Percentiles rank a stretch among this genome's conserved stretches.
Conservation (phyloP, 2,113 vertebrate species). For the Antechinus stuartii region DNA sequence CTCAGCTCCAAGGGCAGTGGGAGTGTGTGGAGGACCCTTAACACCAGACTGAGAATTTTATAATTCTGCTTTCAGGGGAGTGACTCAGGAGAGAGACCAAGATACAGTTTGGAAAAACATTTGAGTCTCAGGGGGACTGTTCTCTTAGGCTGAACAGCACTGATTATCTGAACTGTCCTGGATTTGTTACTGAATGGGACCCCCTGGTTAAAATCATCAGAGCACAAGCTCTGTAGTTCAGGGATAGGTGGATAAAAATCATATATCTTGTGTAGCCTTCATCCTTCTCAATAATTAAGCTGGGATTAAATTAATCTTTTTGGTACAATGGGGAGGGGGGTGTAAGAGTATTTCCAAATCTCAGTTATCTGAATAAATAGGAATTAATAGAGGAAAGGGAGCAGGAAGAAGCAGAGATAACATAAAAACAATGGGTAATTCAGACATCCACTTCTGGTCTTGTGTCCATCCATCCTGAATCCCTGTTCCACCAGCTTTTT, state of each 20-base stretch:
- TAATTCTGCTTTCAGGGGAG: conserved; percentile 17
- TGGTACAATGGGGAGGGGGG: neutral
- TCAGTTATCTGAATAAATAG: neutral
- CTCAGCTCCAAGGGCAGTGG: conserved; percentile 35
- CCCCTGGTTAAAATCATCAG: neutral
- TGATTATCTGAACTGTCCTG: neutral
- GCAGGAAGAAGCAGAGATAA: neutral
- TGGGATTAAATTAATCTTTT: neutral
- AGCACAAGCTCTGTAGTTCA: neutral
- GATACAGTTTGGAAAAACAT: neutral
- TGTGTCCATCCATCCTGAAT: neutral
- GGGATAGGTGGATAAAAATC: neutral
- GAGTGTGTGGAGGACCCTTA: neutral
- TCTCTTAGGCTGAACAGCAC: neutral
- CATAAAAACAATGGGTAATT: neutral
- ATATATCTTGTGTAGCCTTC: neutral
- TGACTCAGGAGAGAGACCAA: conserved; percentile 24
- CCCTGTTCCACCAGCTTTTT: neutral
- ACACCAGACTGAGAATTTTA: neutral
- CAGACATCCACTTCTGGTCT: neutral
- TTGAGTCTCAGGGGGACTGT: neutral
- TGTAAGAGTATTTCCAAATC: neutral
- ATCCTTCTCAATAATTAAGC: neutral
- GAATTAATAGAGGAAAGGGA: neutral
- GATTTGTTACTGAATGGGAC: neutral